phyloP scores from a whole-genome alignment of 2,888 invertebrate species.

The Chalcosyrphus nemorum region DNA sequence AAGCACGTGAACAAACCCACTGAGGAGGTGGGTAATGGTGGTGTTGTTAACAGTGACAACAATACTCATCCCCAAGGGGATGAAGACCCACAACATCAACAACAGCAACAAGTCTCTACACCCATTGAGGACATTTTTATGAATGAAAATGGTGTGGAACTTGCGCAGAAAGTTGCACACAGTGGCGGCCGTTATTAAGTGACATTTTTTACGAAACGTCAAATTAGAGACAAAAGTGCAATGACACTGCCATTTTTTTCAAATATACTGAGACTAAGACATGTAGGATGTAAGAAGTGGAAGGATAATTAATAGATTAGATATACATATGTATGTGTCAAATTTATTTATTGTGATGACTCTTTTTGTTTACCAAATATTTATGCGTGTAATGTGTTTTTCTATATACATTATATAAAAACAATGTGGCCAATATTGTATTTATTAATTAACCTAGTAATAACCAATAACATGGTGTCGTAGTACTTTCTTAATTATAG shows the following conservation, averaged over 20 bases:
- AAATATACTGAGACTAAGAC: neutral
- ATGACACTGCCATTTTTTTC: constrained; percentile 41
- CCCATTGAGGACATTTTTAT: constrained; percentile 48
- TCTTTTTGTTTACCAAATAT: neutral
- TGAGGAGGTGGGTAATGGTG: neutral
- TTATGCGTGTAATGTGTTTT: neutral
- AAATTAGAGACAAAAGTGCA: neutral
- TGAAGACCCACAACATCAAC: constrained; percentile 35
- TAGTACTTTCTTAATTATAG: constrained; percentile 15
- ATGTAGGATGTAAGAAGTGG: neutral
- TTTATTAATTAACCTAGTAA: too few relatives aligned
- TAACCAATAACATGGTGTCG: constrained; percentile 8
- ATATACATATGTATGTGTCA: too few relatives aligned
- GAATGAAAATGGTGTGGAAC: constrained; percentile 51
- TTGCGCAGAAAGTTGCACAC: constrained; percentile 50
- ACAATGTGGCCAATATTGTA: neutral
- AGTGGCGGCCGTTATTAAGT: constrained; percentile 61
- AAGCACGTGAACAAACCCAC: constrained; percentile 75
- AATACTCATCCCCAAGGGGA: constrained; percentile 47
- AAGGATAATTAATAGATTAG: neutral
- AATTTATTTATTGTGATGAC: constrained; percentile 33
- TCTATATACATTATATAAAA: neutral
- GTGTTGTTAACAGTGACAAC: constrained; percentile 56
- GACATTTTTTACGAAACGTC: neutral
- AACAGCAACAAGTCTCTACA: constrained; percentile 34